Percentiles rank a stretch among this genome's conserved stretches.
phyloP scores from a whole-genome alignment of 2,888 invertebrate species.

The Hyposoter dolosus region DNA sequence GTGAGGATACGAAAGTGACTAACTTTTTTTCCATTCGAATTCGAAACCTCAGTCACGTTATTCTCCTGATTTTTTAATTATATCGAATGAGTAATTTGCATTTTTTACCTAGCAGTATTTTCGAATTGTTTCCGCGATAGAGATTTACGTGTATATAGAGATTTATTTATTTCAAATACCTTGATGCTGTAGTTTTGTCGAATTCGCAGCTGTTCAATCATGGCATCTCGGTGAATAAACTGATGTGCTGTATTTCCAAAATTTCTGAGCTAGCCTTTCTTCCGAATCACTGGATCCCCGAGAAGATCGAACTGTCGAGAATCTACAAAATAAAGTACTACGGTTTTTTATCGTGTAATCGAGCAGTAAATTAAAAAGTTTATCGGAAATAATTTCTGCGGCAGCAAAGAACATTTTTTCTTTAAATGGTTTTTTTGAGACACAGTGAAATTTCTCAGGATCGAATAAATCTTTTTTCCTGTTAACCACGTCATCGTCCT shows the following conservation, averaged over 20 bases:
- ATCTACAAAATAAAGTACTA: not conserved
- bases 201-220: not conserved
- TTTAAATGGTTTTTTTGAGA: not conserved
- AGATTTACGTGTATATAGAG: too few relatives aligned
- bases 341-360: not conserved
- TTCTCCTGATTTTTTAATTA: not conserved
- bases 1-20: not conserved
- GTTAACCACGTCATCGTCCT: constrained; percentile 58
- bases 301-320: not conserved
- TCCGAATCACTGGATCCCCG: not conserved
- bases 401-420: not conserved
- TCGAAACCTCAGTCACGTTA: not conserved
- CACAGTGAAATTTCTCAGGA: not conserved
- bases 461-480: constrained; percentile 24
- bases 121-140: too few relatives aligned
- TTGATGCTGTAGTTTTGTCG: not conserved
- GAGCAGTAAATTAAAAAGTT: not conserved
- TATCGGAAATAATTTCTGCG: not conserved
- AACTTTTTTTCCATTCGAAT: not conserved
- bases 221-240: not conserved
- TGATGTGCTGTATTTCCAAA: not conserved
- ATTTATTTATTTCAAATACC: not conserved
- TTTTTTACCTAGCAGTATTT: too few relatives aligned
- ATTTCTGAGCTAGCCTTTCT: not conserved
- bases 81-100: too few relatives aligned